Conservation (phyloP, 1,140 invertebrate species). For the Drosophila nannoptera region DNA sequence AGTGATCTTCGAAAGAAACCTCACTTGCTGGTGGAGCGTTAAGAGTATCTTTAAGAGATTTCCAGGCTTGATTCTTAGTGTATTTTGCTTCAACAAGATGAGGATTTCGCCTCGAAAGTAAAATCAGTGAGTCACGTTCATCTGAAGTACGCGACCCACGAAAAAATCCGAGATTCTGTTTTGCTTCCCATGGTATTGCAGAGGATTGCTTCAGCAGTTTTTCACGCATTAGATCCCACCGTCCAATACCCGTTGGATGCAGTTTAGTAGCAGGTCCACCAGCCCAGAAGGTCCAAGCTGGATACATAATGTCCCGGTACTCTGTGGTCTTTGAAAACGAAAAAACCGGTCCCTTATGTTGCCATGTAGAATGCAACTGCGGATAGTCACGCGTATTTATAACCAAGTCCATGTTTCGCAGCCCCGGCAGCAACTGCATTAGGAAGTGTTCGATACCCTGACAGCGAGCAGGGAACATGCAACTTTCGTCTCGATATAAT, state of each 20-base stretch:
- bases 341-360: conserved; percentile 86
- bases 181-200: conserved; percentile 88
- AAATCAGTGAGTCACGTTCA: conserved; percentile 93
- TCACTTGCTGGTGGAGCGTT: conserved; percentile 89
- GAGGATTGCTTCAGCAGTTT: conserved; percentile 85
- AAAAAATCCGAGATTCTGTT: conserved; percentile 90
- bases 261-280: conserved; percentile 96
- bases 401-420: conserved; percentile 92
- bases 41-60: conserved; percentile 94
- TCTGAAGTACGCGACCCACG: conserved; percentile 94
- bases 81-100: conserved; percentile 94
- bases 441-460: conserved; percentile 95
- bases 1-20: conserved; percentile 94
- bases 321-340: conserved; percentile 95
- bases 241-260: conserved; percentile 94
- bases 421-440: conserved; percentile 83
- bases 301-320: conserved; percentile 96
- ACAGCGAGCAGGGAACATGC: conserved; percentile 95
- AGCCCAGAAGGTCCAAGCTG: conserved; percentile 98
- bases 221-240: conserved; percentile 92
- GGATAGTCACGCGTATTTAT: conserved; percentile 96
- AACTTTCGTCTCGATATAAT: conserved; percentile 90
- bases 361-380: conserved; percentile 81
- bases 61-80: conserved; percentile 99
- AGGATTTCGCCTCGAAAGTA: conserved; percentile 89